phyloP scores from a whole-genome alignment of 1,140 invertebrate genomes.

The Cydia fagiglandana region DNA sequence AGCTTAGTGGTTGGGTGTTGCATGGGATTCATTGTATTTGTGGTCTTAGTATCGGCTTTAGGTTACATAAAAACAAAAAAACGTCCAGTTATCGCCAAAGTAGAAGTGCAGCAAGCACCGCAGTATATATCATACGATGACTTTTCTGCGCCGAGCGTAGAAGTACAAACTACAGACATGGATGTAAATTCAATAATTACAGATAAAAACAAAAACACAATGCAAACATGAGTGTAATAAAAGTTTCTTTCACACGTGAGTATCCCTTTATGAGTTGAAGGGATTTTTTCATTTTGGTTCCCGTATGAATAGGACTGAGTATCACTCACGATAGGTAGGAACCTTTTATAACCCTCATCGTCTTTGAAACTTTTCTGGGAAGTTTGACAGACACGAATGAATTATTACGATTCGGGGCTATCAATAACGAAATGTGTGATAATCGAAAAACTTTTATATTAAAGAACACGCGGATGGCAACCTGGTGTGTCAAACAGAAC shows the following conservation, averaged over 20 bases:
- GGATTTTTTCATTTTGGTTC: constrained; percentile 48
- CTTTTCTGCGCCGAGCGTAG: constrained; percentile 71
- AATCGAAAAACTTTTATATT: constrained; percentile 55
- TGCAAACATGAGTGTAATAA: constrained; percentile 43
- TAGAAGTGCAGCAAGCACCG: constrained; percentile 81
- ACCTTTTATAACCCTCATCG: constrained; percentile 49
- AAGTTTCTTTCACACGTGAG: constrained; percentile 27
- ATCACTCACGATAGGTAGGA: constrained; percentile 44
- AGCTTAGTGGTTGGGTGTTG: constrained; percentile 92
- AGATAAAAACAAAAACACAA: constrained; percentile 59
- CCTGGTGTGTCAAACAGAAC: background rate
- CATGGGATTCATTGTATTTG: constrained; percentile 91
- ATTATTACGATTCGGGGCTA: constrained; percentile 55
- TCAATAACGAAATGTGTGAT: constrained; percentile 63
- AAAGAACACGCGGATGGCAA: constrained; percentile 14
- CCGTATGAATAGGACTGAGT: constrained; percentile 42
- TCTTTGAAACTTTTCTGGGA: constrained; percentile 48
- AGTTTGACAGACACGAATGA: constrained; percentile 58
- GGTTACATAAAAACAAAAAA: constrained; percentile 93
- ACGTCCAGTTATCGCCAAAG: constrained; percentile 86
- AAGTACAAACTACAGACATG: constrained; percentile 69
- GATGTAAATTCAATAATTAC: constrained; percentile 69
- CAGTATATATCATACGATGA: constrained; percentile 80
- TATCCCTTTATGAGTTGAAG: constrained; percentile 34
- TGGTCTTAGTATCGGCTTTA: constrained; percentile 89